Evolutionary conservation across 2,113 vertebrate genomes (phyloP).

Genomic region (Campylomormyrus tamandua): DNA sequence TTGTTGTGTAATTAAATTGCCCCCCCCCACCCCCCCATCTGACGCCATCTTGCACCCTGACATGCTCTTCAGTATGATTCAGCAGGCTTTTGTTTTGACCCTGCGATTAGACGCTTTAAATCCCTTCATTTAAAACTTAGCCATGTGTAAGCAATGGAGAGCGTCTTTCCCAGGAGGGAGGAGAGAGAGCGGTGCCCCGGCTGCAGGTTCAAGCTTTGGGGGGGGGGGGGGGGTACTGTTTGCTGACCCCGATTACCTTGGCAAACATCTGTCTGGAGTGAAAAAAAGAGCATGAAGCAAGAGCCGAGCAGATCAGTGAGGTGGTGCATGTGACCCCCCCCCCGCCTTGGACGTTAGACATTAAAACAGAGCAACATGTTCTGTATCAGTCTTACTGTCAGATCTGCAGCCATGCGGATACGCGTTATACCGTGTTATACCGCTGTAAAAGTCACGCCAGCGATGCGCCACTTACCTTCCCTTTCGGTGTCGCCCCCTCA

Average conservation of each 20-base stretch:
- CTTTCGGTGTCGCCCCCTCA: no score
- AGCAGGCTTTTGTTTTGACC: background rate
- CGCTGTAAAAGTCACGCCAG: background rate
- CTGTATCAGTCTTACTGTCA: background rate
- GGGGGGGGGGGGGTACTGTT: background rate
- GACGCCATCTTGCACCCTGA: no score
- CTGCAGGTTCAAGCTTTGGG: background rate
- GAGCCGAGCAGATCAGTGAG: background rate
- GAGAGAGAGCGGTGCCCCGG: background rate
- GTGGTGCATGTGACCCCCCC: background rate
- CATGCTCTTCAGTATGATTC: background rate
- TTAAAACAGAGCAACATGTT: background rate
- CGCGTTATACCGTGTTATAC: background rate
- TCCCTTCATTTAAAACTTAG: background rate
- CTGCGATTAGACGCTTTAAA: background rate
- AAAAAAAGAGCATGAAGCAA: background rate
- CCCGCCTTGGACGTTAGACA: background rate
- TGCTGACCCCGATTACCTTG: background rate
- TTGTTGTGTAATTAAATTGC: background rate
- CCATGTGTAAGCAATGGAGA: background rate
- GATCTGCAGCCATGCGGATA: background rate
- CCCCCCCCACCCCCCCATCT: background rate
- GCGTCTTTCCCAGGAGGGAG: background rate
- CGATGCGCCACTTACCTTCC: background rate
- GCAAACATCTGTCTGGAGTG: background rate